These are phyloP conservation scores for Tyto alba DNA, from an alignment of 2,113 vertebrate genomes.

Conservation along the genomic window DNA sequence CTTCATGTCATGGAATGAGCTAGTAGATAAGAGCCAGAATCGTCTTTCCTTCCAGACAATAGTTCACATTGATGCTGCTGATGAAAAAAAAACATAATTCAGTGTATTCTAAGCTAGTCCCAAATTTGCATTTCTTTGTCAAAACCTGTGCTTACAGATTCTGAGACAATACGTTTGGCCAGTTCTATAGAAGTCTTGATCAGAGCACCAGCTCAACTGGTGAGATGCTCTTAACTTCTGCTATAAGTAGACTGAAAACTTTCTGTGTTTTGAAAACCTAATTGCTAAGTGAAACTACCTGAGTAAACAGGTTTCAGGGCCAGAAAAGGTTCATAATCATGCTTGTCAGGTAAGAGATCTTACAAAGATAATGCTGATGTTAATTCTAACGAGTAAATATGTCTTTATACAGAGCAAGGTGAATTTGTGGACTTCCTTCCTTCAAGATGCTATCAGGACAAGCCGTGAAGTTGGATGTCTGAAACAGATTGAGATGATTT, in stretches of 20 bases:
- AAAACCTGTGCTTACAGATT: background rate
- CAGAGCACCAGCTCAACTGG: background rate
- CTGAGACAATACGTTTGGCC: background rate
- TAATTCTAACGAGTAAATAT: background rate
- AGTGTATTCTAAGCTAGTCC: background rate
- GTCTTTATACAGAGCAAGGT: background rate
- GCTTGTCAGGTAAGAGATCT: background rate
- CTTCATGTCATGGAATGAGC: accelerated
- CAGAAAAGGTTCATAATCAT: background rate
- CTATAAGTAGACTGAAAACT: background rate
- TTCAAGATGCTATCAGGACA: background rate
- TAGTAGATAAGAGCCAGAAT: background rate
- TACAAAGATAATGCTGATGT: background rate
- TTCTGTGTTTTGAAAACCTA: background rate
- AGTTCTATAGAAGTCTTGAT: background rate
- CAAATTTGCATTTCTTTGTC: background rate
- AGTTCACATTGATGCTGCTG: background rate
- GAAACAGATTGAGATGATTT: background rate
- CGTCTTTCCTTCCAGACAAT: background rate
- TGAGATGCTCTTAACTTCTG: background rate
- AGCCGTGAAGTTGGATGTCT: background rate
- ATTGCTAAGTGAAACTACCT: background rate
- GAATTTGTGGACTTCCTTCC: background rate
- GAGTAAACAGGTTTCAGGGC: background rate
- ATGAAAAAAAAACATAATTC: background rate